Percentiles rank a stretch among this genome's conserved stretches.
Evolutionary conservation across 2,797 vertebrate species (phyloP).

Genomic region (Paramormyrops hopkinsi): DNA sequence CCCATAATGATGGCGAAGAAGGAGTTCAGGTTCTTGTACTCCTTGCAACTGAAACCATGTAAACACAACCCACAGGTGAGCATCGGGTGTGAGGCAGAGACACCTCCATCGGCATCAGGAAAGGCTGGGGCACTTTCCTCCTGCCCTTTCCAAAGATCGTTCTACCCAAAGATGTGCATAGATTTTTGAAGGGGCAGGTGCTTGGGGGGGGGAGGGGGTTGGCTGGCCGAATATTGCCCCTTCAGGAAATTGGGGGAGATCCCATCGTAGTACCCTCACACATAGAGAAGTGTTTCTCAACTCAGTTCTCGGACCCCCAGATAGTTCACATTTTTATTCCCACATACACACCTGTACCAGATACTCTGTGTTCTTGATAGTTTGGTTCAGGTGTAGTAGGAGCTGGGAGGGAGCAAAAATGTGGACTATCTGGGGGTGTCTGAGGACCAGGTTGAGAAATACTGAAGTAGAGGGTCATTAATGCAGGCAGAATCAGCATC

Average conservation of each 20-base stretch:
- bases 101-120: background rate
- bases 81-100: background rate
- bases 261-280: background rate
- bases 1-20: constrained; percentile 97
- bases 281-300: background rate
- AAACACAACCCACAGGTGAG: background rate
- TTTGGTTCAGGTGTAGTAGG: background rate
- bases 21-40: constrained; percentile 91
- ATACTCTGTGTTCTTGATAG: background rate
- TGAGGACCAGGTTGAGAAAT: background rate
- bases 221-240: background rate
- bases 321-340: background rate
- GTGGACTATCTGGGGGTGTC: background rate
- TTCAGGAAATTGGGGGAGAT: background rate
- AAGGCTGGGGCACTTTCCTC: background rate
- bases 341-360: background rate
- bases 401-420: background rate
- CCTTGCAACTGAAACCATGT: constrained; percentile 84
- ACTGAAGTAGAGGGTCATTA: background rate
- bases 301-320: background rate
- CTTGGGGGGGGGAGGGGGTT: background rate
- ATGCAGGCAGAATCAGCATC: background rate
- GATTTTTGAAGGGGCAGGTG: background rate
- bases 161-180: background rate
- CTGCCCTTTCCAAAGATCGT: background rate